Evolutionary conservation across 2,113 vertebrate genomes (phyloP).

Genomic region (Regulus satrapa): DNA sequence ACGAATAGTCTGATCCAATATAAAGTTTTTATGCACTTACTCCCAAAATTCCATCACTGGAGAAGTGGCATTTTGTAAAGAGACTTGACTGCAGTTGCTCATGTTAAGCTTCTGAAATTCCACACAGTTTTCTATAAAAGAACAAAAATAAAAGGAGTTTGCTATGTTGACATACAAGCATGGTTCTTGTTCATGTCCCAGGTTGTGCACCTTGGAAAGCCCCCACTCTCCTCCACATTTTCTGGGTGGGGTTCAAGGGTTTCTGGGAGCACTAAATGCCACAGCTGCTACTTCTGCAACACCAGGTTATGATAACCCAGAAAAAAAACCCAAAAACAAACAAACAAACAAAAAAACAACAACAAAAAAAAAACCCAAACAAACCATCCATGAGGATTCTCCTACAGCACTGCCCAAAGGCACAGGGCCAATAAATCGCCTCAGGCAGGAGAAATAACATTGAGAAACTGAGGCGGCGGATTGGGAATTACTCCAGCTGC

Average conservation of each 20-base stretch:
- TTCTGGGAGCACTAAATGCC: not conserved
- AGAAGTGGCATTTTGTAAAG: constrained; percentile 87
- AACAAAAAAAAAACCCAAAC: no score
- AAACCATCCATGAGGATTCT: not conserved
- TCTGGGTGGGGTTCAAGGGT: not conserved
- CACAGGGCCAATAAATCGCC: not conserved
- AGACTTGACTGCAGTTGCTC: constrained; percentile 85
- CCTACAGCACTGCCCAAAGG: not conserved
- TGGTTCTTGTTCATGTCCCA: not conserved
- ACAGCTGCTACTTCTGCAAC: not conserved
- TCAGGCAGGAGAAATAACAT: not conserved
- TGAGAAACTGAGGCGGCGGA: not conserved
- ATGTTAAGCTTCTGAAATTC: constrained; percentile 91
- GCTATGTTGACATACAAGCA: not conserved
- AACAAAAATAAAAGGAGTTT: not conserved
- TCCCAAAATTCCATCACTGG: constrained; percentile 99
- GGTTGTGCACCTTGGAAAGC: not conserved
- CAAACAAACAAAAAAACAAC: no score
- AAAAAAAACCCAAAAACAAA: no score
- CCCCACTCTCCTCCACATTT: fast-evolving
- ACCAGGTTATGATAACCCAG: not conserved
- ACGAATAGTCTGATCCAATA: not conserved
- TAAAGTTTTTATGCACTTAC: constrained; percentile 79
- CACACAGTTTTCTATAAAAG: constrained; percentile 86
- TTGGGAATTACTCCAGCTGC: not conserved